Evolutionary conservation across 2,797 vertebrate species (phyloP), one percentile per base, ranked within the genome.

Genomic region (Xiphorhynchus erythropygius): DNA sequence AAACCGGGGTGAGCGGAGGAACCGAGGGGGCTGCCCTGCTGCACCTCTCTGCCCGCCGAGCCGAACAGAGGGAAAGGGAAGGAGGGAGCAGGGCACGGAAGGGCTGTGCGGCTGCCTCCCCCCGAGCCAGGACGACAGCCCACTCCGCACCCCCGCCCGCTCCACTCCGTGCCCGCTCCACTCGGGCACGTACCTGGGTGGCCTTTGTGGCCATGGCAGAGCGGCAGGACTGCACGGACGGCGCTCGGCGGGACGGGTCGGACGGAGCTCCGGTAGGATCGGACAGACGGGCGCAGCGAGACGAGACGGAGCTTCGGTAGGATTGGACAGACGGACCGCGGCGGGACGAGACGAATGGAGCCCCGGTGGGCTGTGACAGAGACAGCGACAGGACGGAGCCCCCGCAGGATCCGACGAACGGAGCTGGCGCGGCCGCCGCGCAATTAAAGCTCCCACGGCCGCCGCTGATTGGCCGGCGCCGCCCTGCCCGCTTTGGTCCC

Each of bases 171-270:
- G 5, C 11, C 9, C 63, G 6, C 42, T 15, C 27, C 4, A 2
- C 15, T 32, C 4, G 22, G 23, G 8, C 18, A 3, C 8, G 15
- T 13, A 64, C 4, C 18, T 10, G 7, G 10, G 2, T 0, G 7
- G 22, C 7, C 9, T 3, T 8, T 3, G 9, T 3, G 32, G 8
- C 3, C 42, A 98, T 98, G 3, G 23, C 63, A 1, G 1, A 9
- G 87, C 90, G 9, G 25, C 50, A 10, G 41, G 21, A 17, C 30
- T 0, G 5, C 6, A 42, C 18, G 18, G 8, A 13, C 11, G 17
- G 21, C 18, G 21, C 32, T 3, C 17, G 4, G 11, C 1, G 41
- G 12, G 47, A 13, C 47, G 47, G 7, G 25, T 28, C 25, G 50
- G 50, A 52, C 15, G 15, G 50, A 18, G 25, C 25, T 11, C 53